phyloP scores from a whole-genome alignment of 2,888 invertebrate genomes.

The Dryomyza anilis region DNA sequence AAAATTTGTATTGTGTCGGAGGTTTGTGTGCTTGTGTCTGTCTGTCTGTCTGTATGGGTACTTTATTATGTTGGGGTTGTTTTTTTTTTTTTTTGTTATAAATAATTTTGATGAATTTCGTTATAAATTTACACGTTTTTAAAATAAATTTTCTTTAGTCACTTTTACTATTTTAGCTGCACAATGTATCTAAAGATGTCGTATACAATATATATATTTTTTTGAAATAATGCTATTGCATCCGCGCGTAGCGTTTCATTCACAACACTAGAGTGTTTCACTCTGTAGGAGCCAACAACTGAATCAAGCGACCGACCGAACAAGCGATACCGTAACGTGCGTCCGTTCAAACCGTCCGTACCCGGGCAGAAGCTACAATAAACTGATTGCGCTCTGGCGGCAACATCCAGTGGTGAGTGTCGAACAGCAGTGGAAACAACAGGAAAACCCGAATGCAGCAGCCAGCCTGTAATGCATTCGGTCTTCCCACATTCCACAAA shows the following conservation, averaged over 20 bases:
- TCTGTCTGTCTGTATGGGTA: not conserved
- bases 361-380: constrained; percentile 18
- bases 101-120: constrained; percentile 1
- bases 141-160: not conserved
- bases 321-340: not conserved
- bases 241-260: too few species aligned
- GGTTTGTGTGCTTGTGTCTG: not conserved
- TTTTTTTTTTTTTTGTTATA: too few species aligned
- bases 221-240: too few species aligned
- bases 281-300: too few species aligned
- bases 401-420: constrained; percentile 13
- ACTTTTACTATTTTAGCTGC: not conserved
- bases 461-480: not conserved
- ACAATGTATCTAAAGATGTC: too few species aligned
- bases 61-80: not conserved
- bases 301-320: not conserved
- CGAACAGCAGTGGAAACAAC: not conserved
- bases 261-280: too few species aligned
- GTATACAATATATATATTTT: too few species aligned
- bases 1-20: not conserved
- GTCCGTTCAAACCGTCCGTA: constrained; percentile 17
- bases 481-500: constrained; percentile 15
- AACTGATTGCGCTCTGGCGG: constrained; percentile 15
- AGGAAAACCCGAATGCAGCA: not conserved
- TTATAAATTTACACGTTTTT: not conserved